Conservation (phyloP, 1,140 invertebrate species). For the Babylonia areolata region DNA sequence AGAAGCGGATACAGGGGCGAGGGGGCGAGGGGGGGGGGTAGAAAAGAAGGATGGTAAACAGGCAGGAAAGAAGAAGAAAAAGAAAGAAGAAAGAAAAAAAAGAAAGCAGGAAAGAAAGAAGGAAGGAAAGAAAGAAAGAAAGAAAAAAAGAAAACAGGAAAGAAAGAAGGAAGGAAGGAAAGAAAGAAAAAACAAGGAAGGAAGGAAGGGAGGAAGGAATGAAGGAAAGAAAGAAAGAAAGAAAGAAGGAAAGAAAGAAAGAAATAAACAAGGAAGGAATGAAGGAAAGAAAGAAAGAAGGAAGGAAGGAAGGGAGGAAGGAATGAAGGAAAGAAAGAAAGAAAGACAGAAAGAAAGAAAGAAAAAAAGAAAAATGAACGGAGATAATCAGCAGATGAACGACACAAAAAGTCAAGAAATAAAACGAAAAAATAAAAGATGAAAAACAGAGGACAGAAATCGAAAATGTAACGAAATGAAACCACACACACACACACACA, state of each 20-base stretch:
- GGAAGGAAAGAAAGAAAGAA: not conserved
- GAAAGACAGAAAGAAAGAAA: no score
- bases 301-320: not conserved
- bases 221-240: slow-evolving; percentile 17
- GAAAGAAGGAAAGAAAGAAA: slow-evolving; percentile 1
- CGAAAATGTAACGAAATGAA: not conserved
- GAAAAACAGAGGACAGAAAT: not conserved
- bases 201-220: not conserved
- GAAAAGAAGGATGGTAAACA: no score
- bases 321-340: not conserved
- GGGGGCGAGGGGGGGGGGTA: no score
- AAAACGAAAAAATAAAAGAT: not conserved
- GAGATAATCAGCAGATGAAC: not conserved
- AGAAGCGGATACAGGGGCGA: not conserved
- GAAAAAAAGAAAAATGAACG: not conserved
- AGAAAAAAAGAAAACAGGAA: no score
- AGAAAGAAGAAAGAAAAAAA: no score
- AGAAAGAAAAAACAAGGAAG: no score
- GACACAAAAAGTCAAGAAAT: not conserved
- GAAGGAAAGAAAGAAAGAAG: no score
- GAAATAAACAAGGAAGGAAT: no score
- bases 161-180: no score
- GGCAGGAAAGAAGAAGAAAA: not conserved
- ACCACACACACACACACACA: not conserved
- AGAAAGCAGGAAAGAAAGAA: no score